A percentile compares a stretch with the other conserved stretches of the same genome.
Conservation (phyloP, 1,140 invertebrate genomes). For the Ridgeia piscesae region DNA sequence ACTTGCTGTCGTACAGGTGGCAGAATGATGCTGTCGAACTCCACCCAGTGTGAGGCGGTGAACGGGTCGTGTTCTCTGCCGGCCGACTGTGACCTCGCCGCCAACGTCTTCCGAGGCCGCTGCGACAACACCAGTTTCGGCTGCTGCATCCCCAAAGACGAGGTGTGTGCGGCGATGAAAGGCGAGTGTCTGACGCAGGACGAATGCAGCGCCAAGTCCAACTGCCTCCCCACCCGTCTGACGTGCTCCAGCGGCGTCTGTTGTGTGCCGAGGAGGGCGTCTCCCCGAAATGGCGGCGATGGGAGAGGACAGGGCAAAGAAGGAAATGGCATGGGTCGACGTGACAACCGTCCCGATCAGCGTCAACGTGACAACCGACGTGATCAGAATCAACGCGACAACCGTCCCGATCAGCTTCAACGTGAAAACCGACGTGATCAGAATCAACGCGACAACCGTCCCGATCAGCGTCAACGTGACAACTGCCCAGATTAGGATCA, state of each 20-base stretch:
- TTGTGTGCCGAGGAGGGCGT: neutral
- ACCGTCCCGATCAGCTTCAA: no score
- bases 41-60: no score
- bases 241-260: neutral
- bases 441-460: no score
- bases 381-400: no score
- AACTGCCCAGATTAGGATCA: neutral
- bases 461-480: neutral
- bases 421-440: no score
- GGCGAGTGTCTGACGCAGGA: neutral
- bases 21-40: no score
- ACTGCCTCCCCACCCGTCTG: neutral
- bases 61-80: no score
- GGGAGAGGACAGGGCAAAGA: neutral
- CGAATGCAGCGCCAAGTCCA: neutral
- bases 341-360: no score
- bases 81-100: neutral
- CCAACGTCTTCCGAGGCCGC: neutral
- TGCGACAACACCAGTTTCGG: neutral
- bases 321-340: neutral
- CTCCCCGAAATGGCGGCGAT: neutral
- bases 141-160: neutral
- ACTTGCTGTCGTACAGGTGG: no score
- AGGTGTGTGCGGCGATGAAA: neutral
- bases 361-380: no score